Percentiles rank a stretch among this genome's conserved stretches.
phyloP scores from a whole-genome alignment of 2,888 invertebrate species.

The Catocala sponsa region DNA sequence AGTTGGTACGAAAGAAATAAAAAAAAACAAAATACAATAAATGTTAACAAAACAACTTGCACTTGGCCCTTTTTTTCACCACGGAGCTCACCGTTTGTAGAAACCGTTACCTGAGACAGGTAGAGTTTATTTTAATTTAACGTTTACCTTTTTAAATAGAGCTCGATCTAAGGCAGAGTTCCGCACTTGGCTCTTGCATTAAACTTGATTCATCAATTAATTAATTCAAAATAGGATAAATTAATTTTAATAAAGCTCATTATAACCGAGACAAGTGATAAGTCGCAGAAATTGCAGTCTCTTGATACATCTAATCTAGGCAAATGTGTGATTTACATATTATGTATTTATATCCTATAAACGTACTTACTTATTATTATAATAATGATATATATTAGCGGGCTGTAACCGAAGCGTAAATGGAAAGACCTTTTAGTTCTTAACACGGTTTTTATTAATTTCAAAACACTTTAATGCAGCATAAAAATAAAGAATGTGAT shows the following conservation, averaged over 20 bases:
- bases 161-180: neutral
- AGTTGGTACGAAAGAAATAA: neutral
- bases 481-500: slow-evolving; percentile 30
- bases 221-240: too few relatives aligned
- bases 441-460: neutral
- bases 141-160: slow-evolving; percentile 5
- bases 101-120: slow-evolving; percentile 40
- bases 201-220: too few relatives aligned
- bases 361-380: too few relatives aligned
- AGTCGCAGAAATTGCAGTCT: too few relatives aligned
- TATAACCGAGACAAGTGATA: too few relatives aligned
- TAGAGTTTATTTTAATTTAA: slow-evolving; percentile 13
- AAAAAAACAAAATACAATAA: slow-evolving; percentile 8
- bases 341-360: too few relatives aligned
- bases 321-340: too few relatives aligned
- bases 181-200: neutral
- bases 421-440: too few relatives aligned
- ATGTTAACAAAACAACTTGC: slow-evolving; percentile 3
- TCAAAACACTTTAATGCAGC: slow-evolving; percentile 12
- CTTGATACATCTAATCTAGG: too few relatives aligned
- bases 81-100: slow-evolving; percentile 8
- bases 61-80: slow-evolving; percentile 1
- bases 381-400: too few relatives aligned
- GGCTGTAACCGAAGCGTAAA: too few relatives aligned
- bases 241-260: too few relatives aligned